phyloP scores from a whole-genome alignment of 2,113 vertebrate genomes.

The Coracopsis vasa region DNA sequence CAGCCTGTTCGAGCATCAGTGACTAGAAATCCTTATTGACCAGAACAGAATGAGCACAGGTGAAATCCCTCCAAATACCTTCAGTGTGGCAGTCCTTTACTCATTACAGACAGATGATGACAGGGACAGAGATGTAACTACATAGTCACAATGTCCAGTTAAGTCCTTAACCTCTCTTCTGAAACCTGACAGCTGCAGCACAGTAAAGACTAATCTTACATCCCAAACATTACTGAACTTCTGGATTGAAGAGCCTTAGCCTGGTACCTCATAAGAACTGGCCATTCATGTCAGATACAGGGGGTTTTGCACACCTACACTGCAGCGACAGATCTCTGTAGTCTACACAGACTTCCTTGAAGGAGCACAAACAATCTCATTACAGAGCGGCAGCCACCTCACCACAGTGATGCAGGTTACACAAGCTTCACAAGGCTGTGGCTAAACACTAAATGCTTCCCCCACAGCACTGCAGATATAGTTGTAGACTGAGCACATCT shows the following conservation, averaged over 20 bases:
- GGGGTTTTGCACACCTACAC: neutral
- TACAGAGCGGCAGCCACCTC: neutral
- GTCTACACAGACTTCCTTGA: neutral
- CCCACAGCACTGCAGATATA: neutral
- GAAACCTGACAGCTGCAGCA: neutral
- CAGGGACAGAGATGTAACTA: neutral
- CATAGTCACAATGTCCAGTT: fast-evolving
- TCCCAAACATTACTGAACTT: neutral
- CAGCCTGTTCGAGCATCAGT: neutral
- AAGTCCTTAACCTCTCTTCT: neutral
- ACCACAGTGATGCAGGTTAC: fast-evolving
- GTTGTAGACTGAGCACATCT: fast-evolving
- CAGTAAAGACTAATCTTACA: neutral
- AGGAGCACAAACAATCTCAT: neutral
- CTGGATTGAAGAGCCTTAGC: neutral
- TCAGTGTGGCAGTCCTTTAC: neutral
- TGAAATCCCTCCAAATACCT: neutral
- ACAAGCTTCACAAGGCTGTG: neutral
- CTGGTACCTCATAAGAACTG: neutral
- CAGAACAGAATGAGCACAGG: fast-evolving
- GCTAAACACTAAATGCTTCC: neutral
- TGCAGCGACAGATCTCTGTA: neutral
- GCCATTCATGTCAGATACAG: neutral
- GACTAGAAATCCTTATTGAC: neutral
- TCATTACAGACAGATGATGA: neutral